Conservation (phyloP, 2,113 vertebrate genomes). For the Azemiops feae region DNA sequence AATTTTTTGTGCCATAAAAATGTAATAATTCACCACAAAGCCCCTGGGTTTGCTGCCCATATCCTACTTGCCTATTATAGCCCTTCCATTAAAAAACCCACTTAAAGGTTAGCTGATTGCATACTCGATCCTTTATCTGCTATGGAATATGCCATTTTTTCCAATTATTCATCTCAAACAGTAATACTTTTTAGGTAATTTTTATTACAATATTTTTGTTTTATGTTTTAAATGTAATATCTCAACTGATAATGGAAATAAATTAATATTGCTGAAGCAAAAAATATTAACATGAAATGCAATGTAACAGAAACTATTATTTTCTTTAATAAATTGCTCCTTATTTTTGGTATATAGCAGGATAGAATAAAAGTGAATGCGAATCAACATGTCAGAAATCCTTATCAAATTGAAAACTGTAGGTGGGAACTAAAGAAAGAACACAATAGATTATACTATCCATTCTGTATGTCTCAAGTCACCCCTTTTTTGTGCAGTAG, state of each 20-base stretch:
- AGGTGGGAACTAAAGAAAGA: conserved; percentile 6
- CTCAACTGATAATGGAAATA: neutral
- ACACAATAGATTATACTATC: neutral
- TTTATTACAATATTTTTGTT: neutral
- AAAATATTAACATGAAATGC: neutral
- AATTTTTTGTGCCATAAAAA: neutral
- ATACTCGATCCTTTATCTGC: neutral
- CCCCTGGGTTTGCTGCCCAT: neutral
- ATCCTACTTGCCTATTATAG: neutral
- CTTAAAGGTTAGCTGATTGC: too few relatives aligned
- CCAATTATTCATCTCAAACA: neutral
- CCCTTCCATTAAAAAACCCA: neutral
- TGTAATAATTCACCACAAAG: neutral
- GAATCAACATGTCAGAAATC: conserved; percentile 12
- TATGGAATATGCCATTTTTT: neutral
- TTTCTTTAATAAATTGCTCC: neutral
- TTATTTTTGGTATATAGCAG: neutral
- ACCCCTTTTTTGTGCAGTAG: neutral
- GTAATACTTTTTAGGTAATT: neutral
- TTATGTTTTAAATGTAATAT: neutral
- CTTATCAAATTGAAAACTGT: conserved; percentile 1
- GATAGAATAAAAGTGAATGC: neutral
- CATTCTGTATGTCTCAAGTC: conserved; percentile 3
- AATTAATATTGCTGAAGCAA: neutral
- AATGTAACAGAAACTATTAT: neutral